Evolutionary conservation across 2,888 invertebrate genomes (phyloP), one percentile per base, ranked within the genome.

Genomic region (Sesia apiformis): DNA sequence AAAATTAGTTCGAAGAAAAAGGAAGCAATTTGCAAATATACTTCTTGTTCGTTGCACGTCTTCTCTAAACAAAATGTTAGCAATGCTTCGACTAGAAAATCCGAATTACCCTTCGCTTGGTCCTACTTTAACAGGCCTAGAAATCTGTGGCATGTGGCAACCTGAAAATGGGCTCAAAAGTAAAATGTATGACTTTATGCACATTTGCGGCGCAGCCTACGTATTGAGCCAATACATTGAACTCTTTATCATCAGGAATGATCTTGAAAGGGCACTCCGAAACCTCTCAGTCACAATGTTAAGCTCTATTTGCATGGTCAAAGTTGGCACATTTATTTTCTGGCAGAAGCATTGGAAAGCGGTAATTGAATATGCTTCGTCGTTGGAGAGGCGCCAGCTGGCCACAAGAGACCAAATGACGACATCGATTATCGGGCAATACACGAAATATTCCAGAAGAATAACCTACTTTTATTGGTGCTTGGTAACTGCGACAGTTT

Each of bases 221-320:
- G 77, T 84, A 2, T 3, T 84, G 3, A 75, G 73, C n/a, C 81
- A 85, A 60, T 84, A 80, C 52, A 52, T 82, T 2, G 85, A 86
- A 57, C 73, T 87, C 2, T 85, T 79, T 78, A 52, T 70, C 0
- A 75, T 84, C 8, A 72, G 76, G 57, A 63, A 66, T 0, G 65
- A 84, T 40, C 52, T 81, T 3, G 74, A 80, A 51, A 51, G 72
- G 59, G 85, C 84, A 3, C 55, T 85, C 43, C 64, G 77, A 38
- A 87, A 87, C 55, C 63, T 87, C 0, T 85, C 87, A 0, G 65
- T 79, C 0, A 75, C 81, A 0, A 82, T 86, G 81, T 65, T 85
- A 0, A 85, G 83, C 54, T 70, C 78, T 0, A 70, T 84, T 2
- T 85, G 85, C 51, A 74, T 81, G 0, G 62, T 78, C 0, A 87